phyloP scores from a whole-genome alignment of 2,888 invertebrate genomes.

The Abscondita cerata region DNA sequence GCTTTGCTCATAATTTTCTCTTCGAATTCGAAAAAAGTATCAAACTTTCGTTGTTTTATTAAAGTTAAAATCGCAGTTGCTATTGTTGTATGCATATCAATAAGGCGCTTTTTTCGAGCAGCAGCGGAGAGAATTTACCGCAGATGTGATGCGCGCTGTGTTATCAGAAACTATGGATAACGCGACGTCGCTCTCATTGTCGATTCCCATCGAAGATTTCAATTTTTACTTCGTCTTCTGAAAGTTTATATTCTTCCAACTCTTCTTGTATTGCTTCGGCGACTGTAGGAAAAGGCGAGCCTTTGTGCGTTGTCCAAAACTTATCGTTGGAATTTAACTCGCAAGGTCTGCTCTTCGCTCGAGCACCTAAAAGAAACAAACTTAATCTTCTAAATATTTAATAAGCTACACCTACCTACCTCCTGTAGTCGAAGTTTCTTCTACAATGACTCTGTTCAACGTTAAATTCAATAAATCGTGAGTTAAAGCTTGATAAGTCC shows the following conservation, averaged over 20 bases:
- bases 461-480: slow-evolving; percentile 95
- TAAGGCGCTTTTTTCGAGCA: slow-evolving; percentile 96
- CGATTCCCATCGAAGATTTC: slow-evolving; percentile 93
- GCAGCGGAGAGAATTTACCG: slow-evolving; percentile 96
- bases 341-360: slow-evolving; percentile 83
- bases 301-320: slow-evolving; percentile 94
- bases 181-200: slow-evolving; percentile 87
- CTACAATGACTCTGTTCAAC: slow-evolving; percentile 72
- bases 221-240: slow-evolving; percentile 97
- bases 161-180: slow-evolving; percentile 89
- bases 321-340: slow-evolving; percentile 90
- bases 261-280: slow-evolving; percentile 99
- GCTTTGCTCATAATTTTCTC: slow-evolving; percentile 96
- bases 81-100: slow-evolving; percentile 98
- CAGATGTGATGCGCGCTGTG: slow-evolving; percentile 91
- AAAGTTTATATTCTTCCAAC: slow-evolving; percentile 86
- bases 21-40: slow-evolving; percentile 96
- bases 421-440: slow-evolving; percentile 52
- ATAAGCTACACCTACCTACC: slow-evolving; percentile 38
- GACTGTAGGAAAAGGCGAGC: slow-evolving; percentile 91
- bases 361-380: slow-evolving; percentile 61
- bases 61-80: slow-evolving; percentile 89
- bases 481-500: slow-evolving; percentile 98
- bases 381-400: neutral
- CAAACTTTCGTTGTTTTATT: slow-evolving; percentile 89